These are phyloP conservation scores for Falco naumanni DNA, from an alignment of 2,797 vertebrate species.

Conservation along the genomic window DNA sequence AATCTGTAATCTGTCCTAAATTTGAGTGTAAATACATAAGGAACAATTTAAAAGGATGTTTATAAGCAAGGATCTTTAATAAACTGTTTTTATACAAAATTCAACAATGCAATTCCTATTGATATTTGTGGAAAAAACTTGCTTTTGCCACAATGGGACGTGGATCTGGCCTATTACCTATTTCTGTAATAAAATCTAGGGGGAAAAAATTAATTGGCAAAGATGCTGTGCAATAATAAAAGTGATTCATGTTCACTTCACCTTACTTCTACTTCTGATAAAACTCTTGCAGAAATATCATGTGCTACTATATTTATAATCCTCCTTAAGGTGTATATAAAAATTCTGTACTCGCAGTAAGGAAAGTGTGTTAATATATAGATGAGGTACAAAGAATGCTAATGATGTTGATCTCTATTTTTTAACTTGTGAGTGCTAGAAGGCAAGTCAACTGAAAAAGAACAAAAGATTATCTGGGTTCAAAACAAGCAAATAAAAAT, in stretches of 20 bases:
- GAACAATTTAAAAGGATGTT: neutral
- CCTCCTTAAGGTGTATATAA: neutral
- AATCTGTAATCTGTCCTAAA: neutral
- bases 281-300: neutral
- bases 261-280: neutral
- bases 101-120: neutral
- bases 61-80: neutral
- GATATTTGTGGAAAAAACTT: neutral
- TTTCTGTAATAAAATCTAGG: neutral
- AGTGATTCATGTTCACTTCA: neutral
- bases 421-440: neutral
- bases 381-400: conserved; percentile 38
- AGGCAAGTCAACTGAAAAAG: conserved; percentile 56
- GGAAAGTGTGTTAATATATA: conserved; percentile 7
- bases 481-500: conserved; percentile 44
- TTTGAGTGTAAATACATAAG: neutral
- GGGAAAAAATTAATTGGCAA: neutral
- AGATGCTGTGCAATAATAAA: neutral
- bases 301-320: neutral
- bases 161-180: neutral
- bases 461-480: conserved; percentile 59
- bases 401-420: conserved; percentile 46
- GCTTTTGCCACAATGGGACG: neutral
- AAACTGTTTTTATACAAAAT: neutral
- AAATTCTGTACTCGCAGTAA: conserved; percentile 2